Evolutionary conservation across 2,888 invertebrate genomes (phyloP).

Genomic region (Xylophagus ater): DNA sequence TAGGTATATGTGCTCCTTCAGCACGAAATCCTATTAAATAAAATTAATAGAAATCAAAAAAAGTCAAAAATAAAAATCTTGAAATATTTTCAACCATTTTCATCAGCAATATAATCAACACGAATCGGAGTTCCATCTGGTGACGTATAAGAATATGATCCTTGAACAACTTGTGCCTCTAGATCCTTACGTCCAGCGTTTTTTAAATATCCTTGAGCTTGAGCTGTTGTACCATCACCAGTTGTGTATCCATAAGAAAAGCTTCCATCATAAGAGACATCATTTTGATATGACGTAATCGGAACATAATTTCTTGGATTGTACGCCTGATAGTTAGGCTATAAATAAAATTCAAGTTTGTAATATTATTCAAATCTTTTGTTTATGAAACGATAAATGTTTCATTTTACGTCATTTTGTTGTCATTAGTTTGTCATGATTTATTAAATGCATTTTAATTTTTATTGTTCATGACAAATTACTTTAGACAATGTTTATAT

Average conservation of each 20-base stretch:
- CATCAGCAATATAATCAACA: conserved; percentile 62
- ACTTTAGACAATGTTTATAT: conserved; percentile 10
- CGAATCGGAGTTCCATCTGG: conserved; percentile 62
- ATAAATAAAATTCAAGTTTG: conserved; percentile 14
- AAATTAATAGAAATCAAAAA: conserved; percentile 2
- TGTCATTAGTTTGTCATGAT: too few relatives aligned
- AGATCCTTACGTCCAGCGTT: conserved; percentile 55
- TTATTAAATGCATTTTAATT: too few relatives aligned
- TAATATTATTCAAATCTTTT: conserved; percentile 18
- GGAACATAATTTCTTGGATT: conserved; percentile 35
- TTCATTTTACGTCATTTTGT: conserved; percentile 14
- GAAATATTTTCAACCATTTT: conserved; percentile 47
- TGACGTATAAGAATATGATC: conserved; percentile 62
- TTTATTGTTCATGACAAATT: too few relatives aligned
- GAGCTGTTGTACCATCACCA: conserved; percentile 67
- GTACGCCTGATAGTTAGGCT: conserved; percentile 27
- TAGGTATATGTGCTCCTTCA: conserved; percentile 37
- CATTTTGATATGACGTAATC: conserved; percentile 39
- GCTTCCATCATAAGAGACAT: conserved; percentile 37
- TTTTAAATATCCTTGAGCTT: conserved; percentile 66
- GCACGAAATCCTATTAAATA: conserved; percentile 32
- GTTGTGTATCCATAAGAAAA: conserved; percentile 53
- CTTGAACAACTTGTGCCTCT: conserved; percentile 62
- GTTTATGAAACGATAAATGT: too few relatives aligned
- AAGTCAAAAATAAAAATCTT: not conserved